Evolutionary conservation across 2,113 vertebrate species (phyloP).

Genomic region (Vombatus ursinus): DNA sequence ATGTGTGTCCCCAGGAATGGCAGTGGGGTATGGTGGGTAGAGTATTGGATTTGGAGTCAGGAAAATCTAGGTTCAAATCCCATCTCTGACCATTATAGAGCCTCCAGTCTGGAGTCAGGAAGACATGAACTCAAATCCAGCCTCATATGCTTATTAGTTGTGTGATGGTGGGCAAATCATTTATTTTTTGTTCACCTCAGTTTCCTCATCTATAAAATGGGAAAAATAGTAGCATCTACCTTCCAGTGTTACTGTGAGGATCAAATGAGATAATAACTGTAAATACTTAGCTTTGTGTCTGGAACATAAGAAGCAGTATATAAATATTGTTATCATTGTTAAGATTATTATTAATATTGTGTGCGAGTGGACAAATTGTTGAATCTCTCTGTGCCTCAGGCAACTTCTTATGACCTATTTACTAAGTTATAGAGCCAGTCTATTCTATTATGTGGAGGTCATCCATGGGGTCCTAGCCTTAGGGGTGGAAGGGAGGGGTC

Average conservation of each 20-base stretch:
- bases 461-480: not conserved
- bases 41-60: not conserved
- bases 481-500: not conserved
- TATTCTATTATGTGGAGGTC: too few species aligned
- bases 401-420: not conserved
- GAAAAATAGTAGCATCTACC: not conserved
- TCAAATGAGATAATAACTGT: not conserved
- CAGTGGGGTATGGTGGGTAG: not conserved
- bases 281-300: not conserved
- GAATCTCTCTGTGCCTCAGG: not conserved
- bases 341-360: not conserved
- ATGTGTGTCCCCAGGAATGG: not conserved
- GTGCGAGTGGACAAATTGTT: not conserved
- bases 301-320: not conserved
- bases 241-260: not conserved
- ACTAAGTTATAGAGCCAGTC: not conserved
- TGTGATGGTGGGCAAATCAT: not conserved
- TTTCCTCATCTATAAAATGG: not conserved
- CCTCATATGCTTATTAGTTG: not conserved
- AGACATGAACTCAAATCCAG: not conserved
- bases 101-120: not conserved
- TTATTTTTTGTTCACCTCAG: not conserved
- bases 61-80: not conserved
- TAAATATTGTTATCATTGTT: not conserved
- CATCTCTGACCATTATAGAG: not conserved